Base-by-base conservation (phyloP, 2,888 invertebrate species). In the Coelogynopora nodosa region DNA sequence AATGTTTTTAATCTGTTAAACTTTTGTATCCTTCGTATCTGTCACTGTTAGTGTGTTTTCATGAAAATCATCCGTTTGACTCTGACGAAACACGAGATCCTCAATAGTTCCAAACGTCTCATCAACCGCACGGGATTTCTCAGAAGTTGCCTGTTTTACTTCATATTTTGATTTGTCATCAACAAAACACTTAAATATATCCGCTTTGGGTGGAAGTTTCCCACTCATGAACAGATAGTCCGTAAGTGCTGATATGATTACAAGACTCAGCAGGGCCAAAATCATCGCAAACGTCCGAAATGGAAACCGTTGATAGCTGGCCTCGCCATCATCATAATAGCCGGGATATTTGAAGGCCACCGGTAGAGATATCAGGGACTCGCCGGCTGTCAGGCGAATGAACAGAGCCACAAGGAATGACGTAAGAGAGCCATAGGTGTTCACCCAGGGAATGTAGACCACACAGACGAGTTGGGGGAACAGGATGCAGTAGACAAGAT, bases 381-480 rank as follows among this genome's bases (percentile, higher is more conserved):
- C 92, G 0, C 92, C 92, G n/a, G 91, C 92, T 0, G 90, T 88
- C 26, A 92, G 87, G 0, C 92, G 89, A 87, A 90, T 89, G 84
- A 90, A 89, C 27, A 91, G 84, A 26, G 91, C 92, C 0, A 90
- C 86, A 67, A 91, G 87, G 88, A 91, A 92, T 27, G 93, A 93
- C 10, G 91, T 89, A 85, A 99, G 93, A 74, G 97, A 97, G 67
- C 98, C 98, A 92, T 99, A 99, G 10, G 98, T 98, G 93, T 99
- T 99, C 93, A 97, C 96, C 89, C 95, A 94, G 92, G 96, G 95
- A 93, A 97, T 95, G 93, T 99, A 97, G 29, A 99, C 97, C 89
- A 98, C 98, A 95, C 97, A 97, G 90, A 98, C 94, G 28, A 99
- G 94, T 93, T 97, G 99, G 0, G 99, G 98, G 93, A 99, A 99